Evolutionary conservation across 2,797 vertebrate species (phyloP), one percentile per base, ranked within the genome.

Genomic region (Galagoides demidoff): DNA sequence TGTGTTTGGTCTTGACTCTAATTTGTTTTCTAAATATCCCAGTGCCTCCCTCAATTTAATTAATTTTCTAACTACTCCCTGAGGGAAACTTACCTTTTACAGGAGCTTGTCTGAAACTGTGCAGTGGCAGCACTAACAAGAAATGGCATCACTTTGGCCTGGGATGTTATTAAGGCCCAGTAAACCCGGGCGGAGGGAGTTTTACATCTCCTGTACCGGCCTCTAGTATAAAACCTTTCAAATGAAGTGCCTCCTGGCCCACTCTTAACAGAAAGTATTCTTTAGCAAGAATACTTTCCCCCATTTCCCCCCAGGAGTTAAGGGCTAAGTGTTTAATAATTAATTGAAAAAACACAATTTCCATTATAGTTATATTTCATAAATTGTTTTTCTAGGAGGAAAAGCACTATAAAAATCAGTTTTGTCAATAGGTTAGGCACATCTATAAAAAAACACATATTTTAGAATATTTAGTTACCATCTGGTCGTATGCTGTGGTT

Each of bases 21-120:
- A 88, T 95, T 76, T 37, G 17, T 97, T 97, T 92, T 96, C 66
- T 90, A 57, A 95, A 93, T 97, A 97, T 86, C 83, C 61, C 92
- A 83, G 2, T 84, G 85, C 55, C 70, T 95, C 66, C 20, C 91
- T 97, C 59, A 37, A 8, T 91, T 97, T 97, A 91, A 96, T 96
- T 92, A 95, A 97, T 64, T 29, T 94, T 92, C 7, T 68, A 95
- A 86, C 78, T 27, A 23, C 88, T 91, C 95, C 85, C 92, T 89
- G 23, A 85, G 86, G 92, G 64, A 93, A 89, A 79, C 52, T 95
- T 94, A 76, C 68, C 88, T 96, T 90, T 96, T 94, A 66, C 10
- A 1, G 78, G 79, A 55, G 34, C 68, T 95, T 85, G 61, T 66
- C 70, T 97, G 59, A 90, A 93, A 90, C 29, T 45, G 64, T n/a